Base-by-base conservation (phyloP, 2,113 vertebrate species). In the Chascanopsetta lugubris region DNA sequence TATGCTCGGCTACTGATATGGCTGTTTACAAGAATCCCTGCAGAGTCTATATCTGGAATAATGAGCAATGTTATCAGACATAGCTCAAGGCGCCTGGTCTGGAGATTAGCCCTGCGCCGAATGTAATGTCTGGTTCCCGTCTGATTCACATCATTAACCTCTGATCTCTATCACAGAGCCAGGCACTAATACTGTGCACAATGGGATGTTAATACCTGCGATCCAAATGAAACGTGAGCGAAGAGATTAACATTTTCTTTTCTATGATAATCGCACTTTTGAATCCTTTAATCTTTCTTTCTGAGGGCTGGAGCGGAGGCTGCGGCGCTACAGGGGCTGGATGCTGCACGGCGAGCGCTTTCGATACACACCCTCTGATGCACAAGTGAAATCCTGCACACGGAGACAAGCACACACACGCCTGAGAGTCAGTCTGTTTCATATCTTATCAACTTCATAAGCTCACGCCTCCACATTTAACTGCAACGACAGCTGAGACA, bases 131-230 rank as follows among this genome's bases (percentile, higher is more conserved):
- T 89, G 83, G 85, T 87, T 88, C 83, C 85, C 77, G 89, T 90
- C 87, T 90, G 90, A 90, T 91, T 87, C 90, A 88, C 88, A 80
- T 84, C 83, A 91, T 90, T 91, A 89, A 87, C 87, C 74, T 72
- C 81, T 71, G 88, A 90, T 90, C 83, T 78, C 55, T 79, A 88
- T 91, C 85, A 72, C 12, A 49, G 25, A 38, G 26, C 40, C 54
- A 46, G 60, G 56, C 46, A 48, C 49, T 77, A 79, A 83, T 61
- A 77, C 57, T 71, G 64, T 80, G 75, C 70, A 67, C 69, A 68
- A 64, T 38, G 11, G 15, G 49, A 76, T 47, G 22, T 21, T 71
- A 54, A 73, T 77, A 54, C n/a, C 54, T 64, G 17, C 3, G 61
- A 53, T 74, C 9, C 0, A 10, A 45, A 45, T 17, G 6, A 45